phyloP scores from a whole-genome alignment of 2,888 invertebrate species.

The Epinotia brunnichana region DNA sequence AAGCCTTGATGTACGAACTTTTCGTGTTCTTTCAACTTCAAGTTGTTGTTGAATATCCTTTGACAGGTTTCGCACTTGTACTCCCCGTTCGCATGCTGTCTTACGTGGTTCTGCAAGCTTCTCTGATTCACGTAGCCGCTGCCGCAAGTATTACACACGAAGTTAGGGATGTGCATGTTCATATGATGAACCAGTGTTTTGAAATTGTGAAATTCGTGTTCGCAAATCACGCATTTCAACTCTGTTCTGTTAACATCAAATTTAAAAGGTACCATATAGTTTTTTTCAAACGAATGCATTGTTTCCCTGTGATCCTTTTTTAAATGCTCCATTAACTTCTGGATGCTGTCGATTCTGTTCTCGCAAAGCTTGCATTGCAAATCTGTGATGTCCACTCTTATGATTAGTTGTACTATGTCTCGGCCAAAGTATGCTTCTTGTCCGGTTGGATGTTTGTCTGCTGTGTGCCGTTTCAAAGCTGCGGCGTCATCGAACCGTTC shows the following conservation, averaged over 20 bases:
- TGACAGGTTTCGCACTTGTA: conserved; percentile 59
- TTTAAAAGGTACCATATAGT: conserved; percentile 65
- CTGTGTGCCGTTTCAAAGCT: conserved; percentile 38
- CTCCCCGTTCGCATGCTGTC: conserved; percentile 45
- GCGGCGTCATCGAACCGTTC: conserved; percentile 26
- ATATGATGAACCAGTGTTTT: conserved; percentile 61
- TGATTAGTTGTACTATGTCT: conserved; percentile 44
- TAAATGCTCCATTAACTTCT: conserved; percentile 58
- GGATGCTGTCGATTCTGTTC: conserved; percentile 51
- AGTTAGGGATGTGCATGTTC: conserved; percentile 64
- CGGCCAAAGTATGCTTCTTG: conserved; percentile 12
- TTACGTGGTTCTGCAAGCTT: conserved; percentile 46
- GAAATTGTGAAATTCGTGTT: conserved; percentile 57
- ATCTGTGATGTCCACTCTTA: conserved; percentile 65
- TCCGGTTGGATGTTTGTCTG: conserved; percentile 24
- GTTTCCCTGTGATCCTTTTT: conserved; percentile 53
- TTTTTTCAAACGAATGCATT: conserved; percentile 58
- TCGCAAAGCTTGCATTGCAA: conserved; percentile 62
- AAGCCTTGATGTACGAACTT: conserved; percentile 57
- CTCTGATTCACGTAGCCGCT: conserved; percentile 57
- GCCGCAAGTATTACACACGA: conserved; percentile 59
- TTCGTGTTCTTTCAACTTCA: conserved; percentile 60
- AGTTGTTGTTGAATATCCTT: conserved; percentile 61
- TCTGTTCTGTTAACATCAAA: conserved; percentile 56
- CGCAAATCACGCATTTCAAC: conserved; percentile 59